A percentile compares a stretch with the other conserved stretches of the same genome.
These are phyloP conservation scores for Mirounga angustirostris DNA, from an alignment of 2,113 vertebrate species.

Conservation along the genomic window DNA sequence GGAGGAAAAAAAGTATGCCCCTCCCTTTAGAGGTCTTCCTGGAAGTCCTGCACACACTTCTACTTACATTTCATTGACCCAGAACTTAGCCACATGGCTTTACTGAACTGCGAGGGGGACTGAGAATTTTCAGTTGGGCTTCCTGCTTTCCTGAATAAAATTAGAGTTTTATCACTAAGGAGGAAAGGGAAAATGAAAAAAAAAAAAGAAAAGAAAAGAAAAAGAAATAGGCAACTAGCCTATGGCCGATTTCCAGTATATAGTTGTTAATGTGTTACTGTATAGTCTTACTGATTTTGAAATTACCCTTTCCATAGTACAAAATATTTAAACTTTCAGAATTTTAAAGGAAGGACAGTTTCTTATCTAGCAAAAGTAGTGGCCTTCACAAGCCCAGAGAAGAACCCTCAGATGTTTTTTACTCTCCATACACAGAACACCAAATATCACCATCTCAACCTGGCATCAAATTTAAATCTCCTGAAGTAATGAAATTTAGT, in stretches of 20 bases:
- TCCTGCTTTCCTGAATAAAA: slow-evolving; percentile 15
- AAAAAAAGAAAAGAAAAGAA: background rate
- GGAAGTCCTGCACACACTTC: background rate
- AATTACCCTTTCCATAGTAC: background rate
- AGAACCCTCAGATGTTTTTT: background rate
- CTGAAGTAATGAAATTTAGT: slow-evolving; percentile 44
- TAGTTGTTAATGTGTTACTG: slow-evolving; percentile 11
- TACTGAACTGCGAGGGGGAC: slow-evolving; percentile 18
- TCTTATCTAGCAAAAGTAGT: slow-evolving; percentile 64
- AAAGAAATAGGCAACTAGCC: background rate
- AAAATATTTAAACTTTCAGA: slow-evolving; percentile 45
- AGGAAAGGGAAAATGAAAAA: slow-evolving; percentile 15
- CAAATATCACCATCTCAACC: slow-evolving; percentile 18
- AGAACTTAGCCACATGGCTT: background rate
- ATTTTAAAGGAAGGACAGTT: slow-evolving; percentile 55
- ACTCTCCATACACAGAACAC: background rate
- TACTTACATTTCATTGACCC: background rate
- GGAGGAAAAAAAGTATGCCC: background rate
- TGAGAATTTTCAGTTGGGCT: slow-evolving; percentile 5
- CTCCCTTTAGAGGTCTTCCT: background rate
- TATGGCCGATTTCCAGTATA: background rate
- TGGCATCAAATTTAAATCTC: slow-evolving; percentile 38
- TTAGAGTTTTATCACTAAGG: background rate
- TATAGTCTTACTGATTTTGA: slow-evolving; percentile 4
- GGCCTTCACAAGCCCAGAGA: background rate